Conservation (phyloP, 2,113 vertebrate genomes). For the Pipra filicauda region DNA sequence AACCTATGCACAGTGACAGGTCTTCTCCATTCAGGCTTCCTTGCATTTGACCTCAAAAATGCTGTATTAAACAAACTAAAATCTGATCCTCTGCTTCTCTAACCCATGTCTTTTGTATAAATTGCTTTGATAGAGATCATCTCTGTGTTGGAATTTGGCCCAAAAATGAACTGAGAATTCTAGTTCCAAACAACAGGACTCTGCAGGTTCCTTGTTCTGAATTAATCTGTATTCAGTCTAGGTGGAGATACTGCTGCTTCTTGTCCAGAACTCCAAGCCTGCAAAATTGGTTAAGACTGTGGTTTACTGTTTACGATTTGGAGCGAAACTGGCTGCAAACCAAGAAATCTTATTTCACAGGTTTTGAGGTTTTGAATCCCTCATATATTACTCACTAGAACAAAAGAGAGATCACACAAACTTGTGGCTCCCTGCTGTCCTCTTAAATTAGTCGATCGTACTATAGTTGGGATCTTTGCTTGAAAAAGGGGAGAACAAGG, state of each 20-base stretch:
- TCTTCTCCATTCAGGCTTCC: background rate
- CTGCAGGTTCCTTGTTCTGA: background rate
- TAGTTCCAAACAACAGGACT: background rate
- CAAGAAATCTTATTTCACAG: background rate
- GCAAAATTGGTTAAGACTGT: background rate
- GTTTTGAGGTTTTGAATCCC: background rate
- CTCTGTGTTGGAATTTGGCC: background rate
- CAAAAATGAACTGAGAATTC: background rate
- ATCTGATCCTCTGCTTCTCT: background rate
- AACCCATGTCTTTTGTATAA: background rate
- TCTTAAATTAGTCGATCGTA: background rate
- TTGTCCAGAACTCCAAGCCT: background rate
- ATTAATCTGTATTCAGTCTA: background rate
- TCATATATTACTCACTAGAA: background rate
- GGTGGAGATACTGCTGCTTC: background rate
- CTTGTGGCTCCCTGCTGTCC: background rate
- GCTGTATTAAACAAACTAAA: background rate
- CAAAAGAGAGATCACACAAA: background rate
- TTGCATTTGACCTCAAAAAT: background rate
- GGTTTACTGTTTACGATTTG: background rate
- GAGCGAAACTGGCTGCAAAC: background rate
- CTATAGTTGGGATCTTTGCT: background rate
- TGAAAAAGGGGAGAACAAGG: background rate
- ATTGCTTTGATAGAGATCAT: background rate
- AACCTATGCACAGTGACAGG: fast-evolving